phyloP scores from a whole-genome alignment of 2,888 invertebrate genomes.

The Eledona agricola region DNA sequence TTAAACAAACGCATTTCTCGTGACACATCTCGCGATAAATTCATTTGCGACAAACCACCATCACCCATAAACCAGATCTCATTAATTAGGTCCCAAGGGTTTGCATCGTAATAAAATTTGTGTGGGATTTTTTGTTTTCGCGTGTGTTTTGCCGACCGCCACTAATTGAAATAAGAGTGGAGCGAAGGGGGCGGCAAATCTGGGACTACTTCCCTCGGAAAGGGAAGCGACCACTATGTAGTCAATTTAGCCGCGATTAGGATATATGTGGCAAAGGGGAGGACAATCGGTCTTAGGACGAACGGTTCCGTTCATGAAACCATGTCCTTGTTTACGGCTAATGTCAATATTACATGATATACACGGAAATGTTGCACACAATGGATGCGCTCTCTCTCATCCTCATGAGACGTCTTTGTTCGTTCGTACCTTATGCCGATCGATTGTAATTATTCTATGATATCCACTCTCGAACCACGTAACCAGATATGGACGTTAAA shows the following conservation, averaged over 20 bases:
- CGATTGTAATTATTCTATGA: constrained; percentile 27
- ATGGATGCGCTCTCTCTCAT: constrained; percentile 4
- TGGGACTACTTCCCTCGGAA: constrained; percentile 4
- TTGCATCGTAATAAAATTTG: constrained; percentile 18
- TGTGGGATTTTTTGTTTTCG: constrained; percentile 22
- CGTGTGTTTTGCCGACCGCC: constrained; percentile 21
- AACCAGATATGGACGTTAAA: constrained; percentile 10
- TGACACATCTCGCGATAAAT: constrained; percentile 26
- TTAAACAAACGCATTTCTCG: constrained; percentile 22
- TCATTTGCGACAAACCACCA: constrained; percentile 18
- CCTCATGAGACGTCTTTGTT: neutral
- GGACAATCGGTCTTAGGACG: constrained; percentile 30
- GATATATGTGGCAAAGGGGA: constrained; percentile 35
- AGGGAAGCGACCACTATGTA: constrained; percentile 14
- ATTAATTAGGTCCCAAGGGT: constrained; percentile 20
- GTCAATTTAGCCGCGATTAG: constrained; percentile 36
- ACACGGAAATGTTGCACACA: constrained; percentile 22
- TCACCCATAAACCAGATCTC: constrained; percentile 17
- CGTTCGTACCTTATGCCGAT: neutral
- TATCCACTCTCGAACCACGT: constrained; percentile 13
- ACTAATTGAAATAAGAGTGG: constrained; percentile 28
- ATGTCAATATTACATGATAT: constrained; percentile 30
- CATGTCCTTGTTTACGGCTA: constrained; percentile 30
- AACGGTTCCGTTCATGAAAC: constrained; percentile 21
- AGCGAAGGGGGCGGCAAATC: neutral